A percentile compares a stretch with the other conserved stretches of the same genome.
Conservation (phyloP, 2,113 vertebrate genomes). For the Callocephalon fimbriatum region DNA sequence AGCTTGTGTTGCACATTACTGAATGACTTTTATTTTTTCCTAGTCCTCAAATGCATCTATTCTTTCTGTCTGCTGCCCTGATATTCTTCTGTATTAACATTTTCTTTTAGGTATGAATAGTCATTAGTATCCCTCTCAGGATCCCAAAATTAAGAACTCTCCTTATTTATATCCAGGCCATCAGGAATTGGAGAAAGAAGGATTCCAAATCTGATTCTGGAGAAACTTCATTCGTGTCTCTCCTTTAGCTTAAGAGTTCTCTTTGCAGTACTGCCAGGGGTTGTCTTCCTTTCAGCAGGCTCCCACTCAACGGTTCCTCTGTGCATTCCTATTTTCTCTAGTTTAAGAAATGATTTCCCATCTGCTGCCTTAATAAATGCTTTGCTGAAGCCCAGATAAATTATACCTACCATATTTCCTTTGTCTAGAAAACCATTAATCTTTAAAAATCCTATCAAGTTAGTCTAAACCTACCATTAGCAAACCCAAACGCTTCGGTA, state of each 20-base stretch:
- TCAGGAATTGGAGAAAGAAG: not conserved
- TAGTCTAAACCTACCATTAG: not conserved
- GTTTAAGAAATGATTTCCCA: constrained; percentile 30
- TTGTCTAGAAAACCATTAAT: constrained; percentile 50
- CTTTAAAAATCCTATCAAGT: not conserved
- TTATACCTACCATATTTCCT: constrained; percentile 24
- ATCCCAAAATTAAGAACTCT: not conserved
- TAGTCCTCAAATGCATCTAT: not conserved
- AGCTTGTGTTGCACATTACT: not conserved
- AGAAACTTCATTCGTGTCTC: not conserved
- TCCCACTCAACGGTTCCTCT: not conserved
- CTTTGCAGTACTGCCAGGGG: not conserved
- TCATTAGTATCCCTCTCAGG: not conserved
- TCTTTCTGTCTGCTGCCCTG: not conserved
- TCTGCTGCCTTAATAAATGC: constrained; percentile 29
- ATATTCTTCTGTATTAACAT: not conserved
- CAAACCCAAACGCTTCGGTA: not conserved
- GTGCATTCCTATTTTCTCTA: constrained; percentile 1
- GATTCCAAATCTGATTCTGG: not conserved
- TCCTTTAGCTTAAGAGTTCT: not conserved
- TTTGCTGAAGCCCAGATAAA: constrained; percentile 38
- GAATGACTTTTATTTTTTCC: not conserved
- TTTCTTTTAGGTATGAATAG: not conserved
- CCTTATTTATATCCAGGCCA: not conserved
- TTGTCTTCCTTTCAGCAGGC: not conserved